Conservation (phyloP, 2,797 vertebrate species). For the Mormyrops boulengeri region DNA sequence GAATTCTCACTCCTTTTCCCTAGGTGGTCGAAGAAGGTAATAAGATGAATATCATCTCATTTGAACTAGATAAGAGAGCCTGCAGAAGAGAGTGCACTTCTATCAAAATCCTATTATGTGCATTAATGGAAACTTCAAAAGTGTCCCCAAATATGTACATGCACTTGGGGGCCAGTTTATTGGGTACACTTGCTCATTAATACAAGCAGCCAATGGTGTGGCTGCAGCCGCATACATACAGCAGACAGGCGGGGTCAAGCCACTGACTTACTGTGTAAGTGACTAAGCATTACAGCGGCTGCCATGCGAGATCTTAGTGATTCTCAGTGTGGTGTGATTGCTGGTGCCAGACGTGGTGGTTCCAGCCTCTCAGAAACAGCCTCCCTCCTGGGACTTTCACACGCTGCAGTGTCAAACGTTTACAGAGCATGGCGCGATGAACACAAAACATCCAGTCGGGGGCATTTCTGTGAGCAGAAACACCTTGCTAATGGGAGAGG, state of each 20-base stretch:
- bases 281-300: not conserved
- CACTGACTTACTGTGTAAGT: not conserved
- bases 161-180: not conserved
- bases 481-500: too few species aligned
- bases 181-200: not conserved
- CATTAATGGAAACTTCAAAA: not conserved
- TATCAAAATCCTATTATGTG: constrained; percentile 9
- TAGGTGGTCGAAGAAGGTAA: constrained; percentile 18
- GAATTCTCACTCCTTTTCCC: constrained; percentile 13
- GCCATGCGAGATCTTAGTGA: not conserved
- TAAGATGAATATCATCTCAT: constrained; percentile 17
- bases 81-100: not conserved
- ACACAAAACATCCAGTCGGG: too few species aligned
- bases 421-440: too few species aligned
- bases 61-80: constrained; percentile 14
- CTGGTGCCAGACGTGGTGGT: not conserved
- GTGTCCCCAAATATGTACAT: not conserved
- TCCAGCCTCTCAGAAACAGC: too few species aligned
- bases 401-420: too few species aligned
- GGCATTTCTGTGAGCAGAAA: too few species aligned
- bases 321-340: not conserved
- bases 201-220: not conserved
- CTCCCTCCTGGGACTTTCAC: too few species aligned
- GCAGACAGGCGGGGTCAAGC: not conserved
- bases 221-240: not conserved